Evolutionary conservation across 2,113 vertebrate species (phyloP).

Genomic region (Eclectus roratus): DNA sequence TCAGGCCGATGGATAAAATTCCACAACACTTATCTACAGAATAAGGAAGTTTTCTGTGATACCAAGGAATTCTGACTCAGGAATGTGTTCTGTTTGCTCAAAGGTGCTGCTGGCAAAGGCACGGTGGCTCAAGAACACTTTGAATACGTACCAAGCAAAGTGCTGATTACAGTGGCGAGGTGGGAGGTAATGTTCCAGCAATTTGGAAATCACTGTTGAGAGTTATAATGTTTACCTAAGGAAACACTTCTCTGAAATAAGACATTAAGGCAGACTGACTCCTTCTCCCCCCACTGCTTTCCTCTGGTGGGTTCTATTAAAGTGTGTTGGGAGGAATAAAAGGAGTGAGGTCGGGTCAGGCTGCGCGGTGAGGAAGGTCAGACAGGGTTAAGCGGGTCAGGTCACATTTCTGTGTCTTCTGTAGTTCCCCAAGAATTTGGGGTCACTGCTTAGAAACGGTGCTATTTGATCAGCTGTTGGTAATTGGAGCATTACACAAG

Average conservation of each 20-base stretch:
- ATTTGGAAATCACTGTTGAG: conserved; percentile 40
- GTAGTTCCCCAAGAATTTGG: conserved; percentile 36
- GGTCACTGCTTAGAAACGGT: conserved; percentile 54
- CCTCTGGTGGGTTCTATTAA: conserved; percentile 30
- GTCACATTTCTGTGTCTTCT: conserved; percentile 61
- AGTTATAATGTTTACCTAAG: conserved; percentile 26
- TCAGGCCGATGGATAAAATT: neutral
- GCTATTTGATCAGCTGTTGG: conserved; percentile 79
- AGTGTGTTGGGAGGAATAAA: conserved; percentile 42
- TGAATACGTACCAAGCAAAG: neutral
- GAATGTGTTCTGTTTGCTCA: neutral
- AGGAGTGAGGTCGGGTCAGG: conserved; percentile 32
- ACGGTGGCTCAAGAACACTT: neutral
- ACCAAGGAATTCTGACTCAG: neutral
- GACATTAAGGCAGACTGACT: neutral
- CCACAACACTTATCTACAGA: neutral
- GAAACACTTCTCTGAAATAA: conserved; percentile 52
- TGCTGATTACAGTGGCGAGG: neutral
- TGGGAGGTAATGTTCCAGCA: conserved; percentile 53
- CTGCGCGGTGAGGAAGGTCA: conserved; percentile 45
- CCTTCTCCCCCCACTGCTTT: neutral
- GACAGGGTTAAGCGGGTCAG: conserved; percentile 66
- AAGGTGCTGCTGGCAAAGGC: neutral
- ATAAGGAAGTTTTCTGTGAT: neutral
- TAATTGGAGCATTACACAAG: conserved; percentile 72